phyloP scores from a whole-genome alignment of 2,888 invertebrate species.

The Dicyrtomina minuta region DNA sequence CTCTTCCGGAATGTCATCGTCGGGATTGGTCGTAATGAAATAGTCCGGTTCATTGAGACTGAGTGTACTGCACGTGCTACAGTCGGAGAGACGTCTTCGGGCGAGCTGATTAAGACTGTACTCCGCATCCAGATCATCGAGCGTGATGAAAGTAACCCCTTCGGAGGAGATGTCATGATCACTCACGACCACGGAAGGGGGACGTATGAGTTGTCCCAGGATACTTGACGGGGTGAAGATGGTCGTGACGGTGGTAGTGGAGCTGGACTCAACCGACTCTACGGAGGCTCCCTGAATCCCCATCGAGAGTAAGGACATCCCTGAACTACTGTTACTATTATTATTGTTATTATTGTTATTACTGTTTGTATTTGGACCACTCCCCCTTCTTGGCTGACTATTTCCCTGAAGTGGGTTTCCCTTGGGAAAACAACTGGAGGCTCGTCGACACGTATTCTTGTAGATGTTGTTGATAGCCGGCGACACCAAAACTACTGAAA shows the following conservation, averaged over 20 bases:
- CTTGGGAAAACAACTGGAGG: too few relatives aligned
- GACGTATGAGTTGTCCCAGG: slow-evolving; percentile 35
- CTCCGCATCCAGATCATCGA: slow-evolving; percentile 51
- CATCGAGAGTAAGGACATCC: too few relatives aligned
- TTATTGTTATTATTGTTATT: neutral
- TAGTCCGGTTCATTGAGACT: slow-evolving; percentile 50
- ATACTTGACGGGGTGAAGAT: neutral
- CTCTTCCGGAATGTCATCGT: slow-evolving; percentile 47
- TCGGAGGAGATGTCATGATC: slow-evolving; percentile 52
- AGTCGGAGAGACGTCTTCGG: slow-evolving; percentile 50
- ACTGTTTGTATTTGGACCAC: neutral
- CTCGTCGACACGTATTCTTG: too few relatives aligned
- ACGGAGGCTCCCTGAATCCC: too few relatives aligned
- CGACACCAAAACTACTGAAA: too few relatives aligned
- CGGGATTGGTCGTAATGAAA: slow-evolving; percentile 36
- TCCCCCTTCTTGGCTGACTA: too few relatives aligned
- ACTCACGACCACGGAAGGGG: slow-evolving; percentile 52
- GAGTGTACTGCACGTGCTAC: slow-evolving; percentile 52
- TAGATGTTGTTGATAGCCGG: too few relatives aligned
- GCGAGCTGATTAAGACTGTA: slow-evolving; percentile 22
- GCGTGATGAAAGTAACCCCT: slow-evolving; percentile 45
- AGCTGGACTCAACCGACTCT: too few relatives aligned
- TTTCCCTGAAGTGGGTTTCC: too few relatives aligned
- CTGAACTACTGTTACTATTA: slow-evolving; percentile 10
- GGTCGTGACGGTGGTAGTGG: neutral